phyloP scores from a whole-genome alignment of 2,888 invertebrate genomes.

The Charanyca ferruginea region DNA sequence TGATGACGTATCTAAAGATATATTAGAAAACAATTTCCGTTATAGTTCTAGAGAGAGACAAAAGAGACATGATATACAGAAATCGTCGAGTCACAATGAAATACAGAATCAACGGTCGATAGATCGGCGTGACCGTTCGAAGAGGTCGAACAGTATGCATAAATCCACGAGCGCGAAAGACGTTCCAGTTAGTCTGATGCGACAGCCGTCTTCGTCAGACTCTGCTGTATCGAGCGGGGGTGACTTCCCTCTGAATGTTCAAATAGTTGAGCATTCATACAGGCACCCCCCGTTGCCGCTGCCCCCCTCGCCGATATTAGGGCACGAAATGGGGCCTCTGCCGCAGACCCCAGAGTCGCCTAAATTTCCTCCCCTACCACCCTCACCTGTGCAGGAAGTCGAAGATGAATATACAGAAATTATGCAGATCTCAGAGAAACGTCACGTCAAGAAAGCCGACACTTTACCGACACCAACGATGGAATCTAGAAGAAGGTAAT shows the following conservation, averaged over 20 bases:
- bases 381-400: conserved; percentile 95
- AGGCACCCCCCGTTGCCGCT: conserved; percentile 85
- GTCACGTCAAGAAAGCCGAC: conserved; percentile 88
- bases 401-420: conserved; percentile 94
- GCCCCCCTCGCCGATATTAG: conserved; percentile 83
- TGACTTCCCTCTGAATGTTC: conserved; percentile 92
- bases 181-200: conserved; percentile 91
- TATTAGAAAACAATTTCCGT: conserved; percentile 89
- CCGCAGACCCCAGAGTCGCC: conserved; percentile 89
- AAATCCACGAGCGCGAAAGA: conserved; percentile 95
- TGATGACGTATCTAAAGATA: conserved; percentile 89
- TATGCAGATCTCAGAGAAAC: conserved; percentile 88
- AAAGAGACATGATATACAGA: conserved; percentile 91
- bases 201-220: conserved; percentile 89
- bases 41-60: conserved; percentile 90
- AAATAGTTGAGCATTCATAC: conserved; percentile 92
- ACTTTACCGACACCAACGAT: conserved; percentile 90
- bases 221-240: conserved; percentile 90
- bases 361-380: conserved; percentile 94
- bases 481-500: conserved; percentile 86
- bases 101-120: conserved; percentile 90
- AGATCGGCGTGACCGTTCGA: conserved; percentile 88
- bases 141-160: conserved; percentile 92
- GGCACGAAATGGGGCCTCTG: conserved; percentile 86
- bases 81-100: conserved; percentile 92